Conservation (phyloP, 2,113 vertebrate genomes). For the Petaurus breviceps region DNA sequence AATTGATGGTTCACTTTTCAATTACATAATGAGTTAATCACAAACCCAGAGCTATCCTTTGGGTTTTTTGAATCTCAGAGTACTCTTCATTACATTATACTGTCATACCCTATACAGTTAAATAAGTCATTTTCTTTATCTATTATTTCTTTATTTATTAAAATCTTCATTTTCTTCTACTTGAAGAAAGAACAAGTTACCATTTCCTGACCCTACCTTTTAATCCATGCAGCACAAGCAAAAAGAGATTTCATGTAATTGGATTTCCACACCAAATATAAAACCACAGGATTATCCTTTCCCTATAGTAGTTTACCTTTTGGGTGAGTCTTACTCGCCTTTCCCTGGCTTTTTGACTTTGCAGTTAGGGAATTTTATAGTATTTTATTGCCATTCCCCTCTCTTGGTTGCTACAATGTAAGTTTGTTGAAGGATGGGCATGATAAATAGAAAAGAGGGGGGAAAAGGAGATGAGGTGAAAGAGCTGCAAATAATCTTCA, state of each 20-base stretch:
- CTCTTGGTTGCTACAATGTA: not conserved
- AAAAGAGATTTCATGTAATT: not conserved
- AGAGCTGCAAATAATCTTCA: not conserved
- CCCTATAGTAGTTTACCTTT: not conserved
- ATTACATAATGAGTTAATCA: not conserved
- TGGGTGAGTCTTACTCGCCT: not conserved
- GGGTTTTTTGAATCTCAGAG: not conserved
- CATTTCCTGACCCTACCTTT: not conserved
- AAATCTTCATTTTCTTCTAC: no score
- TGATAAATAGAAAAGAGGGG: not conserved
- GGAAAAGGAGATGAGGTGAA: not conserved
- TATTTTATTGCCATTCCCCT: not conserved
- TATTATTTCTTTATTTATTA: no score
- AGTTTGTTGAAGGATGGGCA: not conserved
- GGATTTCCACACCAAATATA: not conserved
- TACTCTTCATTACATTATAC: not conserved
- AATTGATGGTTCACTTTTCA: not conserved
- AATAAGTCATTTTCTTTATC: constrained; percentile 31
- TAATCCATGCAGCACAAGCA: not conserved
- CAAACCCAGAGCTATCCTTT: not conserved
- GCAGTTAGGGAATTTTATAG: not conserved
- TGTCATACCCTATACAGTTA: not conserved
- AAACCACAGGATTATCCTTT: not conserved
- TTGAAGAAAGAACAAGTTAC: not conserved
- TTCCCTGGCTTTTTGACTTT: not conserved